Evolutionary conservation across 2,888 invertebrate genomes (phyloP).

Genomic region (Acanthosoma haemorrhoidale): DNA sequence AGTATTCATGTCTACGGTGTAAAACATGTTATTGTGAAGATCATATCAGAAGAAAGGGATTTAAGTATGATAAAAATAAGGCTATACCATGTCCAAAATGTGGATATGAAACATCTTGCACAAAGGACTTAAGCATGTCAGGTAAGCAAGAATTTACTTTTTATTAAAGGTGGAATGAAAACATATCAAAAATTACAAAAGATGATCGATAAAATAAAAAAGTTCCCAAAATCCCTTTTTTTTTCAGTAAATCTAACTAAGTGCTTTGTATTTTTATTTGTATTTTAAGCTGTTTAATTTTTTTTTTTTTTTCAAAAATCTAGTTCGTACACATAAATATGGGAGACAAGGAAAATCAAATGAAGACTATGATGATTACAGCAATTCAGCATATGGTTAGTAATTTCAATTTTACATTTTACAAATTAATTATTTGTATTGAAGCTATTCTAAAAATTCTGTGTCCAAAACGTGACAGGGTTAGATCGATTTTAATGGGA

Average conservation of each 20-base stretch:
- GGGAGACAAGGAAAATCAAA: slow-evolving; percentile 60
- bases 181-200: no score
- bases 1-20: slow-evolving; percentile 91
- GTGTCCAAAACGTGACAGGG: no score
- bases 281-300: background rate
- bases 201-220: no score
- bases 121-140: slow-evolving; percentile 92
- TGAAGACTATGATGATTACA: slow-evolving; percentile 61
- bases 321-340: slow-evolving; percentile 81
- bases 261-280: no score
- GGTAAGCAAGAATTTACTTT: slow-evolving; percentile 57
- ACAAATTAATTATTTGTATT: no score
- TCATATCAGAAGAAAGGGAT: slow-evolving; percentile 86
- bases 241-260: no score
- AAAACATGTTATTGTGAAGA: slow-evolving; percentile 96
- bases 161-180: no score
- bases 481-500: no score
- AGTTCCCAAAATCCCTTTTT: no score
- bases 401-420: background rate
- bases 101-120: slow-evolving; percentile 84
- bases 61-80: slow-evolving; percentile 79
- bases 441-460: no score
- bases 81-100: slow-evolving; percentile 91
- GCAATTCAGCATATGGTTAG: slow-evolving; percentile 42
- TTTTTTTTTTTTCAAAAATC: slow-evolving; percentile 38